Percentiles rank a stretch among this genome's conserved stretches.
phyloP scores from a whole-genome alignment of 2,113 vertebrate species.

The Crotalus tigris region DNA sequence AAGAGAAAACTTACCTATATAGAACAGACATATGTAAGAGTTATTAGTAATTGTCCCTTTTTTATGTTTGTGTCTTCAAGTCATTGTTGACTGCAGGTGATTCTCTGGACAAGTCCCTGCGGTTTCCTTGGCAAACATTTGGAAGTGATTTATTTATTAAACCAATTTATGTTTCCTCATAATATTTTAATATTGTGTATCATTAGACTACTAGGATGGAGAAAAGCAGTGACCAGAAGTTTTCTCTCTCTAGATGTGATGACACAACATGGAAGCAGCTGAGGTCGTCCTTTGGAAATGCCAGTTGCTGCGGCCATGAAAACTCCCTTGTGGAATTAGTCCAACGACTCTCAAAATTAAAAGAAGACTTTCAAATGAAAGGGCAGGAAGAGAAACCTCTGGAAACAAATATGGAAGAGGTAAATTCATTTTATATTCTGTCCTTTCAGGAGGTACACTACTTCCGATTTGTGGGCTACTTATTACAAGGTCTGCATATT shows the following conservation, averaged over 20 bases:
- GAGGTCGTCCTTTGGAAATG: conserved; percentile 63
- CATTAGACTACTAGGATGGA: neutral
- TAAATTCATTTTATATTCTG: conserved; percentile 51
- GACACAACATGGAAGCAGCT: conserved; percentile 73
- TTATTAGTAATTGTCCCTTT: neutral
- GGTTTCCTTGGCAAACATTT: neutral
- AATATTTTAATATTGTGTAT: neutral
- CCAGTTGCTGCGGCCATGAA: conserved; percentile 56
- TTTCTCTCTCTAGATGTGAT: conserved; percentile 72
- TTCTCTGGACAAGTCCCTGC: neutral
- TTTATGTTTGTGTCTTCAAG: neutral
- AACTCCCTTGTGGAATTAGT: conserved; percentile 65
- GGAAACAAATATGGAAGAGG: conserved; percentile 76
- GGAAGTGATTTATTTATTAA: neutral
- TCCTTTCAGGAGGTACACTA: neutral
- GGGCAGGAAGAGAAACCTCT: conserved; percentile 59
- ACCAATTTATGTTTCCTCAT: neutral
- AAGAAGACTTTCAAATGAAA: conserved; percentile 75
- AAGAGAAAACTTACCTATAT: neutral
- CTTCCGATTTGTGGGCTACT: neutral
- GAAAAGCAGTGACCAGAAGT: neutral
- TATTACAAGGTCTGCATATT: neutral
- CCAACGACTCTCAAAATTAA: conserved; percentile 66
- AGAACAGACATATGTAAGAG: neutral
- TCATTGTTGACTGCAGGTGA: neutral